Percentiles rank a stretch among this genome's conserved stretches.
Evolutionary conservation across 2,888 invertebrate genomes (phyloP).

Genomic region (Amphipoea oculea): DNA sequence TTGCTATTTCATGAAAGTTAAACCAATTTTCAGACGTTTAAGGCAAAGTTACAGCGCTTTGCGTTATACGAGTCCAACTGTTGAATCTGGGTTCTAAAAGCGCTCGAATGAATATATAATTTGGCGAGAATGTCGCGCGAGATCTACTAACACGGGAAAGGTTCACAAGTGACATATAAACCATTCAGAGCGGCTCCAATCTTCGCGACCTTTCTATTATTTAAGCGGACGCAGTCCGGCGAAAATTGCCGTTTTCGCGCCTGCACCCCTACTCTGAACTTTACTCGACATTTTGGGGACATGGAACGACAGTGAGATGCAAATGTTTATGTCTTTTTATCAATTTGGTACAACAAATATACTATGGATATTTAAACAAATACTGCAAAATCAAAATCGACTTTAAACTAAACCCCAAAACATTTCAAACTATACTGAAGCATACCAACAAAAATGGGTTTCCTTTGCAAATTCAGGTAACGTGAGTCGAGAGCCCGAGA

Average conservation of each 20-base stretch:
- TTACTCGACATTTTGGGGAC: constrained; percentile 37
- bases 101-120: constrained; percentile 87
- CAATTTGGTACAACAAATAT: neutral
- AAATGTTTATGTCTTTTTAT: constrained; percentile 6
- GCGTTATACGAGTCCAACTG: constrained; percentile 72
- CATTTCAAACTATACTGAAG: constrained; percentile 19
- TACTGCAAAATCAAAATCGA: constrained; percentile 12
- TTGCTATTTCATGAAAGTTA: constrained; percentile 13
- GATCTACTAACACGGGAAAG: constrained; percentile 84
- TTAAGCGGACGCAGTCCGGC: constrained; percentile 85
- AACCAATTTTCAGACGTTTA: constrained; percentile 35
- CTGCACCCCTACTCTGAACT: constrained; percentile 74
- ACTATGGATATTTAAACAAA: neutral
- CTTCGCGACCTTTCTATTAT: constrained; percentile 89
- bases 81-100: constrained; percentile 77
- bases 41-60: constrained; percentile 46
- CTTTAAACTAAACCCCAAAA: constrained; percentile 26
- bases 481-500: constrained; percentile 43
- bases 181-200: constrained; percentile 88
- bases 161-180: constrained; percentile 89
- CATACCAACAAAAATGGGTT: constrained; percentile 46
- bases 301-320: neutral
- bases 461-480: constrained; percentile 51
- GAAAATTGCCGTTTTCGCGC: constrained; percentile 83
- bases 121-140: constrained; percentile 82